A percentile compares a stretch with the other conserved stretches of the same genome.
Conservation (phyloP, 2,113 vertebrate species). For the Microtus ochrogaster region DNA sequence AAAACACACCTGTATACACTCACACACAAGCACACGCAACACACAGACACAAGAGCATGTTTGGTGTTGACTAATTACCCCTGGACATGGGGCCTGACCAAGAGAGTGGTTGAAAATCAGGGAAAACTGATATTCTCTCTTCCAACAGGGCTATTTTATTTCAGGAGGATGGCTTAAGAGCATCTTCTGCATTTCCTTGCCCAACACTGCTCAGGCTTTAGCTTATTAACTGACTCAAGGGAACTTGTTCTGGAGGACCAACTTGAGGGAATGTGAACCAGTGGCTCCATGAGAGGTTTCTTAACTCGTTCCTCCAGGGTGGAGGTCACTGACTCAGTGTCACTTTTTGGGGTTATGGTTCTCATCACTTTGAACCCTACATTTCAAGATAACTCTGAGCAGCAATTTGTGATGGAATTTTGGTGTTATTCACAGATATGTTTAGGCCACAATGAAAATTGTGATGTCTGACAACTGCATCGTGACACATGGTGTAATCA, state of each 20-base stretch:
- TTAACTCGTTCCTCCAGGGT: background rate
- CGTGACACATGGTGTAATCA: background rate
- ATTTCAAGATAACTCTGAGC: background rate
- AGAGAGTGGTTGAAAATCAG: background rate
- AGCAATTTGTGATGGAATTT: background rate
- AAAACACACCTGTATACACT: background rate
- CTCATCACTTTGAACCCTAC: background rate
- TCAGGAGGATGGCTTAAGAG: background rate
- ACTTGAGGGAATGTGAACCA: background rate
- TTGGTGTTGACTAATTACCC: background rate
- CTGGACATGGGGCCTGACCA: background rate
- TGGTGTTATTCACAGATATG: conserved; percentile 10
- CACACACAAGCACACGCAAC: background rate
- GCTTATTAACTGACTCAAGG: background rate
- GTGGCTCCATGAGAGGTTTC: background rate
- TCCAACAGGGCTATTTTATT: background rate
- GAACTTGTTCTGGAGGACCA: background rate
- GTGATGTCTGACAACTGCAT: background rate
- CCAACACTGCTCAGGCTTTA: background rate
- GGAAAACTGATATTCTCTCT: background rate
- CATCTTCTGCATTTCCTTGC: background rate
- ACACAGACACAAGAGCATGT: background rate
- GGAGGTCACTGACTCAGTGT: background rate
- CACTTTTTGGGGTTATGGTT: background rate
- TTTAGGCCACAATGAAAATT: background rate